Conservation (phyloP, 2,113 vertebrate species). For the Isichthys henryi region DNA sequence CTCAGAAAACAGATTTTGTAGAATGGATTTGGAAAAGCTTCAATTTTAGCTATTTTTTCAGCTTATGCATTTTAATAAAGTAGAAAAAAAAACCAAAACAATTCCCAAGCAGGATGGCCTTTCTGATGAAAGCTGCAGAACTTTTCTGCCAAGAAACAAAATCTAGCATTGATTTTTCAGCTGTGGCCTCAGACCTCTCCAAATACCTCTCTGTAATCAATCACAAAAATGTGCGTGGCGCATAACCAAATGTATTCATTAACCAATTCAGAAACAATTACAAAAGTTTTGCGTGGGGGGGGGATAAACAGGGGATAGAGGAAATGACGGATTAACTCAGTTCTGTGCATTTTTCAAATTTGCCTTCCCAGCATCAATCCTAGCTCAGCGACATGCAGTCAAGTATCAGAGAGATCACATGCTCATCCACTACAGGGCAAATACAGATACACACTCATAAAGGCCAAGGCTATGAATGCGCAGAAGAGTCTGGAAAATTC, state of each 20-base stretch:
- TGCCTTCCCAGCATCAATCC: not conserved
- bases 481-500: not conserved
- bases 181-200: not conserved
- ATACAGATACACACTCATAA: not conserved
- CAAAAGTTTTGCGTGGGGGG: not conserved
- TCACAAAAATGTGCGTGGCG: not conserved
- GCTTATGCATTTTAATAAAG: not conserved
- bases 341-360: not conserved
- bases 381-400: not conserved
- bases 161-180: not conserved
- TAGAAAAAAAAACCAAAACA: not conserved
- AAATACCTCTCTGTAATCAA: slow-evolving; percentile 2
- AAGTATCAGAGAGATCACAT: not conserved
- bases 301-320: not conserved
- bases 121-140: not conserved
- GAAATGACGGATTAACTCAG: not conserved
- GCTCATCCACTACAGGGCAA: not conserved
- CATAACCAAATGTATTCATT: not conserved
- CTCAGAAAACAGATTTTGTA: not conserved
- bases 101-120: not conserved
- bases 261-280: not conserved
- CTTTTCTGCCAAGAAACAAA: not conserved
- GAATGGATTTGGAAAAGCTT: not conserved
- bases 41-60: not conserved
- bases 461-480: not conserved